Conservation (phyloP, 1,140 invertebrate species). For the Bombyx mandarina region DNA sequence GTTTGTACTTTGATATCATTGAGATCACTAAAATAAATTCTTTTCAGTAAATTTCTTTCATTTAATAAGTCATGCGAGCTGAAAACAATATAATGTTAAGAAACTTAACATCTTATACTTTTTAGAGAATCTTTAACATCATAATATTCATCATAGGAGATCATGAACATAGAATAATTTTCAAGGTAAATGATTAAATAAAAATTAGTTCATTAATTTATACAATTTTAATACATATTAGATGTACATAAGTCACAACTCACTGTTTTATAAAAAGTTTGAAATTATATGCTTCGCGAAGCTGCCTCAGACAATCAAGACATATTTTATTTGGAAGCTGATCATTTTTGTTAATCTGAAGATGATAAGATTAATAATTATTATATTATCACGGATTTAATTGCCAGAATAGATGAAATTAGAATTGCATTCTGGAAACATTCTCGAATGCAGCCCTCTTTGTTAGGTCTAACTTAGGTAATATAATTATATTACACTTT, state of each 20-base stretch:
- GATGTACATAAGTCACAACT: slow-evolving; percentile 3
- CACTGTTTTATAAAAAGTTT: slow-evolving; percentile 30
- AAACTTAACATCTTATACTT: not conserved
- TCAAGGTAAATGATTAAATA: no score
- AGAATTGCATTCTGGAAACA: no score
- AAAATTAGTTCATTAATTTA: not conserved
- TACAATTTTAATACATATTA: not conserved
- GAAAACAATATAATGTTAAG: slow-evolving; percentile 9
- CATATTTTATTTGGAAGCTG: slow-evolving; percentile 23
- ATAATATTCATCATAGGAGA: no score
- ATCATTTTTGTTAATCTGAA: slow-evolving; percentile 19
- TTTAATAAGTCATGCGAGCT: slow-evolving; percentile 22
- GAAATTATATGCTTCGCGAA: slow-evolving; percentile 28
- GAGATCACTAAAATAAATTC: slow-evolving; percentile 26
- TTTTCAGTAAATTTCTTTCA: slow-evolving; percentile 13
- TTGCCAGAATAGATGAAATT: no score
- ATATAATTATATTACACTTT: no score
- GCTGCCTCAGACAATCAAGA: slow-evolving; percentile 21
- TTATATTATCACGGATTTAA: no score
- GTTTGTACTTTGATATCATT: slow-evolving; percentile 26
- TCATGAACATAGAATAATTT: no score
- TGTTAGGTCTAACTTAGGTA: no score
- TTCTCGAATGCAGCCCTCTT: no score
- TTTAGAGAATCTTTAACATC: no score
- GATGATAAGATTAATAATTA: not conserved